Conservation (phyloP, 1,140 invertebrate genomes). For the Hyles euphorbiae region DNA sequence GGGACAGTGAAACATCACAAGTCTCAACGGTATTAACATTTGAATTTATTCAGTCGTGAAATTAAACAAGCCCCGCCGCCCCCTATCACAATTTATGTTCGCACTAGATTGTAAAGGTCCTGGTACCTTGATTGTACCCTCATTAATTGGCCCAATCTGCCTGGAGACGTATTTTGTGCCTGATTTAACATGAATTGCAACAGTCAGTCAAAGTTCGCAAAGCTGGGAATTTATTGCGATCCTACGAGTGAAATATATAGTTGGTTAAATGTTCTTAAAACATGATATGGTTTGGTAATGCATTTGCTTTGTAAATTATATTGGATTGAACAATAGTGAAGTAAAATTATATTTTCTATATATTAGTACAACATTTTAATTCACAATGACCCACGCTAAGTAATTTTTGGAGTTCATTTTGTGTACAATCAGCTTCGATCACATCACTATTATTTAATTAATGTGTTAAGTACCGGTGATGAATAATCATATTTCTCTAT, state of each 20-base stretch:
- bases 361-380: no score
- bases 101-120: constrained; percentile 61
- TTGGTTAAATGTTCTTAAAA: neutral
- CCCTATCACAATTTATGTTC: constrained; percentile 70
- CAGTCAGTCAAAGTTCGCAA: neutral
- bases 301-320: no score
- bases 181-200: constrained; percentile 30
- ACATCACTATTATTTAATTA: no score
- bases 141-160: constrained; percentile 55
- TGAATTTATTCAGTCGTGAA: constrained; percentile 73
- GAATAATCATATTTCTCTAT: no score
- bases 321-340: no score
- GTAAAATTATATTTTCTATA: no score
- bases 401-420: no score
- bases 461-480: no score
- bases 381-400: no score
- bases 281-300: neutral
- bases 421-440: no score
- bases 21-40: constrained; percentile 58
- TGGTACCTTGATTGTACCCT: constrained; percentile 42
- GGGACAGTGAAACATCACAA: constrained; percentile 45
- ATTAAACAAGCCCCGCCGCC: constrained; percentile 64
- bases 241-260: neutral
- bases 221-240: neutral
- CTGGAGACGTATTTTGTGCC: constrained; percentile 41